Percentiles rank a stretch among this genome's conserved stretches.
These are phyloP conservation scores for Popillia japonica DNA, from an alignment of 1,140 invertebrate genomes.

Conservation along the genomic window DNA sequence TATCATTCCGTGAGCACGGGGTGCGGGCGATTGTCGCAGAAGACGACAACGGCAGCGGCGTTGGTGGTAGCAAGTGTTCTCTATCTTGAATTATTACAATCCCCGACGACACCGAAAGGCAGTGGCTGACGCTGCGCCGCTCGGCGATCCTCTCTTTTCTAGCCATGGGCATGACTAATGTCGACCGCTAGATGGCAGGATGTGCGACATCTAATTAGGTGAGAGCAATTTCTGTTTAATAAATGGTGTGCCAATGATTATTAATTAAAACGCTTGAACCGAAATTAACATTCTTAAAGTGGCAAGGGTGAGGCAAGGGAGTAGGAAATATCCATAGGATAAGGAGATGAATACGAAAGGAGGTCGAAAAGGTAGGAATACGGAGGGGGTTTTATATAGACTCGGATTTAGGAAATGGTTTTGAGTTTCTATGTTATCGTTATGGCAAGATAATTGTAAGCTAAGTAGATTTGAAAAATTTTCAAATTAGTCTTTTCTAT, in stretches of 20 bases:
- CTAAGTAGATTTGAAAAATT: too few relatives aligned
- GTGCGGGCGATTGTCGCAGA: conserved; percentile 8
- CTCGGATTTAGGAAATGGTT: too few relatives aligned
- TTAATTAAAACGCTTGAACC: conserved; percentile 43
- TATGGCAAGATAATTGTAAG: too few relatives aligned
- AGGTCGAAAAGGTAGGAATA: neutral
- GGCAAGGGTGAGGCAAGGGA: neutral
- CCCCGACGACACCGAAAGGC: conserved; percentile 16
- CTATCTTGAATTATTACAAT: conserved; percentile 40
- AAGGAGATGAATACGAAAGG: neutral
- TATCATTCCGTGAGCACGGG: conserved; percentile 20
- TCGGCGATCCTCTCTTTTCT: neutral
- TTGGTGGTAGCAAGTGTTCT: conserved; percentile 28
- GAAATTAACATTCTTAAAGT: conserved; percentile 44
- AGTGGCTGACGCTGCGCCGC: neutral
- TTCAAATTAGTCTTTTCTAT: too few relatives aligned
- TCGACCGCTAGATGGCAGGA: conserved; percentile 40
- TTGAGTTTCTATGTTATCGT: too few relatives aligned
- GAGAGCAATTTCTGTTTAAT: conserved; percentile 42
- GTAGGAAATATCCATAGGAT: neutral
- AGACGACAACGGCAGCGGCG: neutral
- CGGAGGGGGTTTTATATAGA: neutral
- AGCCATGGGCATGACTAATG: conserved; percentile 39
- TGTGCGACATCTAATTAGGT: conserved; percentile 43
- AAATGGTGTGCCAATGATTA: conserved; percentile 45